Percentiles rank a stretch among this genome's conserved stretches.
phyloP scores from a whole-genome alignment of 1,140 invertebrate genomes.

The Mylabris phalerata region DNA sequence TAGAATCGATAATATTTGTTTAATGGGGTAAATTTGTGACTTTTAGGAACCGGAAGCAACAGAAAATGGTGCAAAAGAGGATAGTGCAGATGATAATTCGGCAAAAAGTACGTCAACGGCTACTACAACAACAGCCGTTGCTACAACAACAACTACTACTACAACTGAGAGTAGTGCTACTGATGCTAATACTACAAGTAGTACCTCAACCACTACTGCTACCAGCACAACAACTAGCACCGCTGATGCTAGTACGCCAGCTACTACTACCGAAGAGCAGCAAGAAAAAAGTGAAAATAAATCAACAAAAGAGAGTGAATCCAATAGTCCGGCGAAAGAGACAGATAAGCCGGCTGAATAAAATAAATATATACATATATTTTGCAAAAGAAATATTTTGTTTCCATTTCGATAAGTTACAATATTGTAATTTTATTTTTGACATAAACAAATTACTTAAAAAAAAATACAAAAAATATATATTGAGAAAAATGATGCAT shows the following conservation, averaged over 20 bases:
- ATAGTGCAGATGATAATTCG: conserved; percentile 26
- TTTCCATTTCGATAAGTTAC: conserved; percentile 34
- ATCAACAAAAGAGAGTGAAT: conserved; percentile 10
- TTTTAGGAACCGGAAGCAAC: conserved; percentile 32
- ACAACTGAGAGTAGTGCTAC: too few relatives aligned
- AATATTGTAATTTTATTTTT: conserved; percentile 26
- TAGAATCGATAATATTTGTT: background rate
- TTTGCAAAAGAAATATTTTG: conserved; percentile 6
- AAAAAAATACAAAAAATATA: background rate
- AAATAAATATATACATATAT: conserved; percentile 21
- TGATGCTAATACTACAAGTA: too few relatives aligned
- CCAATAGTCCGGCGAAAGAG: conserved; percentile 18
- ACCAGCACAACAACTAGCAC: conserved; percentile 6
- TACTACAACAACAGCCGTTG: too few relatives aligned
- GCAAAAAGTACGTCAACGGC: conserved; percentile 4
- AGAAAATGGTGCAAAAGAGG: conserved; percentile 38
- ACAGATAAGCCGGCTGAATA: conserved; percentile 34
- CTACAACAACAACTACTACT: too few relatives aligned
- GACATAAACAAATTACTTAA: conserved; percentile 16
- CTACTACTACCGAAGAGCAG: conserved; percentile 21
- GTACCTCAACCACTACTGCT: conserved; percentile 2
- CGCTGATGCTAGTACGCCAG: background rate
- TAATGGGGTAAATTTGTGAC: background rate
- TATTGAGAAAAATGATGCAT: background rate
- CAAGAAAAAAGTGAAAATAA: conserved; percentile 21